Conservation (phyloP, 2,113 vertebrate genomes). For the Sciurus niger region DNA sequence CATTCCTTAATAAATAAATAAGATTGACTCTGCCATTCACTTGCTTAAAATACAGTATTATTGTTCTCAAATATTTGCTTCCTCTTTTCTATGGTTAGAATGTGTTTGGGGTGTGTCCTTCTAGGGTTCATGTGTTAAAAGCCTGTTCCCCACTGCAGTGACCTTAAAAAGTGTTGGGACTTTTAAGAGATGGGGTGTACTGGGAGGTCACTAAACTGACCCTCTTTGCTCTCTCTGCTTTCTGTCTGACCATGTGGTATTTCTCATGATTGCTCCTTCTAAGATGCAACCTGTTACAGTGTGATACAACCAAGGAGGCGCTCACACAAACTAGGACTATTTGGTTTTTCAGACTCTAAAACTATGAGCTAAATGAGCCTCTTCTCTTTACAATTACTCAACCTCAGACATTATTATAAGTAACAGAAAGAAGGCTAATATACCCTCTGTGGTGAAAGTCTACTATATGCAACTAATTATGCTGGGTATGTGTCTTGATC, state of each 20-base stretch:
- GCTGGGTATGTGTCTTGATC: not conserved
- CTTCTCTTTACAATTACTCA: not conserved
- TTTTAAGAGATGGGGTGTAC: not conserved
- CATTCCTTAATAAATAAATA: not conserved
- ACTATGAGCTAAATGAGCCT: not conserved
- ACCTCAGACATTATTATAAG: not conserved
- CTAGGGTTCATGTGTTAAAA: not conserved
- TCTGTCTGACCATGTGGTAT: rapidly evolving
- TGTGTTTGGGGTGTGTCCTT: not conserved
- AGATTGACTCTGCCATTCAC: not conserved
- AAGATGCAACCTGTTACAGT: not conserved
- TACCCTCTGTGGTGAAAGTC: not conserved
- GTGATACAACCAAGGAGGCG: not conserved
- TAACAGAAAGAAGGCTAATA: not conserved
- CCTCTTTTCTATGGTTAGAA: not conserved
- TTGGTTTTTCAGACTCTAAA: not conserved
- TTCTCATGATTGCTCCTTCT: not conserved
- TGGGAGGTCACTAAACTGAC: not conserved
- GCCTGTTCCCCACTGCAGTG: not conserved
- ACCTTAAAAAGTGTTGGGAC: not conserved
- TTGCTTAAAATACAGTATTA: not conserved
- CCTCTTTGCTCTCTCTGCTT: not conserved
- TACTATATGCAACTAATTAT: not conserved
- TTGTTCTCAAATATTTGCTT: not conserved
- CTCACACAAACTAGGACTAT: not conserved